Base-by-base conservation (phyloP, 2,888 invertebrate species). In the Amitus sp. region DNA sequence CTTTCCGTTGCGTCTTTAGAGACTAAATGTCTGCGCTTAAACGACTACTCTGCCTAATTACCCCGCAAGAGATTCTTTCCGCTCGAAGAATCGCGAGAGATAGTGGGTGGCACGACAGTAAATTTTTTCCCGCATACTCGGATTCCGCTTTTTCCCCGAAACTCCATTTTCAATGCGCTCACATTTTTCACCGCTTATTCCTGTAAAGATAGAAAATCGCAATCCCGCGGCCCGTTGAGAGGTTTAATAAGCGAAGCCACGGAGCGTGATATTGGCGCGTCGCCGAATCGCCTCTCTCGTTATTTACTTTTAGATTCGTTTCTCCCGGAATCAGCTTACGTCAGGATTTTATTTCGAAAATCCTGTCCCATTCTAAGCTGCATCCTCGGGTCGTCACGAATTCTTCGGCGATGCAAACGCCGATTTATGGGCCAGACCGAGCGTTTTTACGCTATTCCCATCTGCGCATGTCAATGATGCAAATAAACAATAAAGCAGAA, bases 41-140 rank as follows among this genome's bases (percentile, higher is more conserved):
- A 80, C 74, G 78, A 80, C 77, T 79, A 79, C 77, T 79, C 79
- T 80, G 80, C 80, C 79, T 80, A 80, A 80, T 80, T 79, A 80
- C 80, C 80, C 80, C 73, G 76, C 76, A 78, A 77, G 76, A 77
- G 76, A 80, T 80, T 79, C 78, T 76, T 80, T 77, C 71, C 71
- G 66, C 69, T 65, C 56, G 67, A 65, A 66, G 70, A 62, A 70
- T 67, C 65, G 58, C 49, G 37, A 30, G 50, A 52, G 55, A 52
- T 50, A 40, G 55, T 51, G 48, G 42, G 40, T 59, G 46, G 52
- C 33, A 40, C 23, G 30, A 40, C 46, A 17, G 10, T 55, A 30
- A 46, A 20, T 53, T 30, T 42, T 62, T 47, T 12, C 4, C 37
- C 28, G 15, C 15, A 45, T 12, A 19, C 34, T 48, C 43, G 17